Evolutionary conservation across 2,113 vertebrate genomes (phyloP).

Genomic region (Proteles cristata): DNA sequence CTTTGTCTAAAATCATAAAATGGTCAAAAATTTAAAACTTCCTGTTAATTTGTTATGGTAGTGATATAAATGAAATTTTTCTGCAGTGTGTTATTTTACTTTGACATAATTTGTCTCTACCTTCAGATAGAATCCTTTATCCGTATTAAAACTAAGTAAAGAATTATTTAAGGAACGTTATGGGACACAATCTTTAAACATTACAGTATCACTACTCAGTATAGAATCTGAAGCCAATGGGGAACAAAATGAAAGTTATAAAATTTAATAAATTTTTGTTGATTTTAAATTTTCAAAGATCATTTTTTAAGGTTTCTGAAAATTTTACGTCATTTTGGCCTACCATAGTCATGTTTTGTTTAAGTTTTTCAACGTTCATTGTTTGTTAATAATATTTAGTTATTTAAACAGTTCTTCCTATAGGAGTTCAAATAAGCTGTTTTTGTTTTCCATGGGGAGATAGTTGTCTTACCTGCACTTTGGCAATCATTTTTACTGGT

Average conservation of each 20-base stretch:
- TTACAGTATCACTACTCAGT: not conserved
- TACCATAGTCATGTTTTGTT: not conserved
- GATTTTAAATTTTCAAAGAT: not conserved
- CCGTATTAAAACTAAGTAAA: slow-evolving; percentile 46
- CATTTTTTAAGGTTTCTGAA: not conserved
- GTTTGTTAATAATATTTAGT: not conserved
- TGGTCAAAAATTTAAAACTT: not conserved
- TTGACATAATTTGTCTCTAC: slow-evolving; percentile 39
- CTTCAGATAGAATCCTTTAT: not conserved
- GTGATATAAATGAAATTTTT: slow-evolving; percentile 14
- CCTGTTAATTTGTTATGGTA: not conserved
- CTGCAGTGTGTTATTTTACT: not conserved
- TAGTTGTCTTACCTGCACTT: not conserved
- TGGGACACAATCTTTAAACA: not conserved
- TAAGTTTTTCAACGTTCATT: not conserved
- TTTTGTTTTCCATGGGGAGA: not conserved
- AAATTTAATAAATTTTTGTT: slow-evolving; percentile 9
- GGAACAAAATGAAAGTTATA: not conserved
- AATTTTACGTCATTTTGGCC: slow-evolving; percentile 27
- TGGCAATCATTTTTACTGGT: not conserved
- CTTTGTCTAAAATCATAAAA: slow-evolving; percentile 43
- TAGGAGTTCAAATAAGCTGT: not conserved
- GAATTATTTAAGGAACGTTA: not conserved
- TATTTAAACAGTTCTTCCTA: not conserved
- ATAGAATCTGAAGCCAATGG: not conserved